Percentiles rank a stretch among this genome's conserved stretches.
phyloP scores from a whole-genome alignment of 1,140 invertebrate species.

The Rhopalosiphum padi region DNA sequence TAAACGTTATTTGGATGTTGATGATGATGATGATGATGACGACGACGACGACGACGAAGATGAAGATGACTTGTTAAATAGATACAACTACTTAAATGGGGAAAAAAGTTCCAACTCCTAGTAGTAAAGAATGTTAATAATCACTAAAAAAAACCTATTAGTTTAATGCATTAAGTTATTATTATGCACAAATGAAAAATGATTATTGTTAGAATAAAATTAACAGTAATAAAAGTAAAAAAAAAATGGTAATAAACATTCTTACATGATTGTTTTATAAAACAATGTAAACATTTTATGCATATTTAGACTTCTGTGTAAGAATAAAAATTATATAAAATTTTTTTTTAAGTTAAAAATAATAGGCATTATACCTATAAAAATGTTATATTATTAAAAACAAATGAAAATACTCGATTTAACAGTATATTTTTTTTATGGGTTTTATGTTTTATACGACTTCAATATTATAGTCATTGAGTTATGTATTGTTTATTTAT shows the following conservation, averaged over 20 bases:
- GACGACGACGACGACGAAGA: conserved; percentile 28
- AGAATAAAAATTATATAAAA: not conserved
- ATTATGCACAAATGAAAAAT: conserved; percentile 16
- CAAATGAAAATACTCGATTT: not conserved
- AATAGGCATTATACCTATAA: not conserved
- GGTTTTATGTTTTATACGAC: not conserved
- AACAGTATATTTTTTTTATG: not conserved
- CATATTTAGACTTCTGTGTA: conserved; percentile 20
- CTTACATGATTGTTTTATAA: conserved; percentile 1
- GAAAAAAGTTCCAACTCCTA: conserved; percentile 37
- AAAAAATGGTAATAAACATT: conserved; percentile 6
- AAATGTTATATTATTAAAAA: not conserved
- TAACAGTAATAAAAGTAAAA: not conserved
- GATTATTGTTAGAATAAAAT: conserved; percentile 11
- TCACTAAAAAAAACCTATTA: conserved; percentile 27
- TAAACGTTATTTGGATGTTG: conserved; percentile 38
- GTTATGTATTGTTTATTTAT: conserved; percentile 21
- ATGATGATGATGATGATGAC: conserved; percentile 29
- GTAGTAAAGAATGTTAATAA: not conserved
- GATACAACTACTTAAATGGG: conserved; percentile 42
- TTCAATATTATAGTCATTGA: not conserved
- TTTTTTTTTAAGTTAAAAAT: not conserved
- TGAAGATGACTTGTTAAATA: conserved; percentile 31
- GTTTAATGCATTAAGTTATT: not conserved
- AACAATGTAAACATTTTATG: not conserved